These are phyloP conservation scores for Deilephila porcellus DNA, from an alignment of 2,888 invertebrate genomes.

Conservation along the genomic window DNA sequence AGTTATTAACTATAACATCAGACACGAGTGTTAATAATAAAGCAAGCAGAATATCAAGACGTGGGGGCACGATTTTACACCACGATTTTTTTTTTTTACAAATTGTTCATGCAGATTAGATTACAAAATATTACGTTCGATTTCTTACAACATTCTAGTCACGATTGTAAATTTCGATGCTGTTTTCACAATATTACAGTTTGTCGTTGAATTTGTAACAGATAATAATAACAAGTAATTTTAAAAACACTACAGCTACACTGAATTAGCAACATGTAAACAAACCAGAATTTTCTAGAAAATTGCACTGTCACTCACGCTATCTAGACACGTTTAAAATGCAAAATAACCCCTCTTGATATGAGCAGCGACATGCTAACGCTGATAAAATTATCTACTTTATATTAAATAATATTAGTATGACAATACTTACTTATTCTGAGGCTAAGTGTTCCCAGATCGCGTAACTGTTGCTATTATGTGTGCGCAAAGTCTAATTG, in stretches of 20 bases:
- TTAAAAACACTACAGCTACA: not conserved
- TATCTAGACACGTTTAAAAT: not conserved
- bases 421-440: not conserved
- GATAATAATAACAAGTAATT: no score
- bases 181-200: no score
- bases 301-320: not conserved
- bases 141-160: no score
- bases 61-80: no score
- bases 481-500: not conserved
- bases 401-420: not conserved
- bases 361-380: not conserved
- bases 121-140: no score
- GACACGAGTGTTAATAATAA: no score
- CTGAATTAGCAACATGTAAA: not conserved
- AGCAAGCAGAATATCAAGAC: no score
- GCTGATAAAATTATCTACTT: not conserved
- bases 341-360: not conserved
- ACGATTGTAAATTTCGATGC: no score
- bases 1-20: no score
- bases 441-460: not conserved
- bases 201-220: no score
- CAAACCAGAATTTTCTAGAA: slow-evolving; percentile 1
- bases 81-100: not conserved
- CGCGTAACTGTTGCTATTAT: not conserved
- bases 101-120: no score